Conservation (phyloP, 2,797 vertebrate genomes). For the Cottoperca gobio region DNA sequence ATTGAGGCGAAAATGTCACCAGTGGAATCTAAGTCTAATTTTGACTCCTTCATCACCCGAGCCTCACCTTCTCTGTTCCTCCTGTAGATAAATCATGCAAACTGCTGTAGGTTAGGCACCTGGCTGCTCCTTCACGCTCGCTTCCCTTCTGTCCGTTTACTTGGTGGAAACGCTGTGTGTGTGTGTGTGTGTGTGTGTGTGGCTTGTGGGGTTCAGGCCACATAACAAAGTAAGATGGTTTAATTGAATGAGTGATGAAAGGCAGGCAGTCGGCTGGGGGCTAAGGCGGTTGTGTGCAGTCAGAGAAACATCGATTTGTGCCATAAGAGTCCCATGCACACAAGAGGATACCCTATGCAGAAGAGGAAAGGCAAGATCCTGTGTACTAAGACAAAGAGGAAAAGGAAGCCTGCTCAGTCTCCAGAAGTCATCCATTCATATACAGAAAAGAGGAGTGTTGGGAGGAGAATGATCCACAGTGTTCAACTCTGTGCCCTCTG, state of each 20-base stretch:
- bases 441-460: slow-evolving; percentile 16
- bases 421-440: slow-evolving; percentile 29
- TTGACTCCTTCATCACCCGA: slow-evolving; percentile 25
- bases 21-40: slow-evolving; percentile 63
- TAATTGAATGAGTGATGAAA: slow-evolving; percentile 61
- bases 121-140: neutral
- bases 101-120: slow-evolving; percentile 26
- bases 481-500: slow-evolving; percentile 9
- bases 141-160: neutral
- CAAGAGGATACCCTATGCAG: slow-evolving; percentile 19
- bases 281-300: slow-evolving; percentile 19
- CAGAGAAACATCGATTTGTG: slow-evolving; percentile 36
- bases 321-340: slow-evolving; percentile 14
- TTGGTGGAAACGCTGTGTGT: neutral
- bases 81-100: slow-evolving; percentile 22
- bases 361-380: slow-evolving; percentile 29
- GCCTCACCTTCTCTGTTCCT: slow-evolving; percentile 23
- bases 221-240: slow-evolving; percentile 31
- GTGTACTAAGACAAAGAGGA: slow-evolving; percentile 27
- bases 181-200: neutral
- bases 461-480: slow-evolving; percentile 1
- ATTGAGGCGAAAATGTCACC: slow-evolving; percentile 75
- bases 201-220: neutral
- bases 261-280: slow-evolving; percentile 21
- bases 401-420: slow-evolving; percentile 26